Evolutionary conservation across 2,888 invertebrate species (phyloP).

Genomic region (Ichneumoninae sp.): DNA sequence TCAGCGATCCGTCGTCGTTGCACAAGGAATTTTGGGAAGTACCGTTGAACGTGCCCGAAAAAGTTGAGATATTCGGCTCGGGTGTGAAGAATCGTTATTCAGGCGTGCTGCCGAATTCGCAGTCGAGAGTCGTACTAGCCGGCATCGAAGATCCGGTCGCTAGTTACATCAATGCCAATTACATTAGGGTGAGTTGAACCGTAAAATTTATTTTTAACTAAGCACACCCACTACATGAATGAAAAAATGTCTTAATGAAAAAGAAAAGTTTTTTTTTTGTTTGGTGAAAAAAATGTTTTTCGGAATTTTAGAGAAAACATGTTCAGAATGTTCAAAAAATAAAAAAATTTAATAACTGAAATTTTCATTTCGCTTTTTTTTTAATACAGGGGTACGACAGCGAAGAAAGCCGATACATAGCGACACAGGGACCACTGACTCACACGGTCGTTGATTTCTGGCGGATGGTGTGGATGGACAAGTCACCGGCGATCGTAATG

Average conservation of each 20-base stretch:
- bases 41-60: slow-evolving; percentile 96
- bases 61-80: slow-evolving; percentile 94
- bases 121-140: slow-evolving; percentile 91
- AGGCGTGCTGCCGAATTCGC: slow-evolving; percentile 95
- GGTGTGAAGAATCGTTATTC: slow-evolving; percentile 96
- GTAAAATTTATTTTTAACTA: neutral
- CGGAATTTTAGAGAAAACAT: no score
- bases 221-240: neutral
- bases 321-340: no score
- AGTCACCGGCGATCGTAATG: slow-evolving; percentile 91
- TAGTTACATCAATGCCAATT: slow-evolving; percentile 97
- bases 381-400: slow-evolving; percentile 93
- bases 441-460: slow-evolving; percentile 97
- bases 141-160: slow-evolving; percentile 86
- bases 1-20: slow-evolving; percentile 86
- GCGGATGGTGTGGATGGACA: slow-evolving; percentile 91
- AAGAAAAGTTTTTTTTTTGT: neutral
- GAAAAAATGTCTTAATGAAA: neutral
- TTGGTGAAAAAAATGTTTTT: no score
- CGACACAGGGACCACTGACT: slow-evolving; percentile 96
- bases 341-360: no score
- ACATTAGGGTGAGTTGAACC: slow-evolving; percentile 89
- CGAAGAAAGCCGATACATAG: slow-evolving; percentile 94
- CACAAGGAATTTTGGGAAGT: slow-evolving; percentile 98
- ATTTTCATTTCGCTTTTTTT: neutral